These are phyloP conservation scores for Lasiommata megera DNA, from an alignment of 2,888 invertebrate genomes.

Conservation along the genomic window DNA sequence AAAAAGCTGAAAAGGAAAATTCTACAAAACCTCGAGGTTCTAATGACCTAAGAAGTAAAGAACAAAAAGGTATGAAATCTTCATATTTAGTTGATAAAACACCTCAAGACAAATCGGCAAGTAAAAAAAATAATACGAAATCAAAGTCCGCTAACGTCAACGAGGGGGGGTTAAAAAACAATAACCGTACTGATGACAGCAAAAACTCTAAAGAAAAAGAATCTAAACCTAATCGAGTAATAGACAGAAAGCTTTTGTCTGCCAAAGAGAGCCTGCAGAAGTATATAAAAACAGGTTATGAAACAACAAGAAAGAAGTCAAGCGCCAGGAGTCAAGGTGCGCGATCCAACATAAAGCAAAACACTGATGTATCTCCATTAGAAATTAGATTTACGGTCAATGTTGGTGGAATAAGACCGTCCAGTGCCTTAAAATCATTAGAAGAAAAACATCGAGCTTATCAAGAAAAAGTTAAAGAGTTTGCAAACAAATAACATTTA, in stretches of 20 bases:
- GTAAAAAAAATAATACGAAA: slow-evolving; percentile 41
- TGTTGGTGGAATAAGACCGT: slow-evolving; percentile 55
- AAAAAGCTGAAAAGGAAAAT: slow-evolving; percentile 41
- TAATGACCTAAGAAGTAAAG: slow-evolving; percentile 33
- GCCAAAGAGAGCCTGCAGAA: slow-evolving; percentile 23
- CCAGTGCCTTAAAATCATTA: slow-evolving; percentile 55
- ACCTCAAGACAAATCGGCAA: slow-evolving; percentile 37
- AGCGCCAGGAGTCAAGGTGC: slow-evolving; percentile 44
- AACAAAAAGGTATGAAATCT: slow-evolving; percentile 37
- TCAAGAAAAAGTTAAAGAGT: slow-evolving; percentile 65
- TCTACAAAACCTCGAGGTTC: slow-evolving; percentile 35
- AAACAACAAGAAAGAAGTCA: slow-evolving; percentile 41
- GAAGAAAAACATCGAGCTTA: slow-evolving; percentile 71
- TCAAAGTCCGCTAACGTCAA: slow-evolving; percentile 50
- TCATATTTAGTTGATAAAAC: slow-evolving; percentile 64
- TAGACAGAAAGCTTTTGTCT: slow-evolving; percentile 20
- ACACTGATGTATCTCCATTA: slow-evolving; percentile 47
- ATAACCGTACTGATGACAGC: slow-evolving; percentile 13
- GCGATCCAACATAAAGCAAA: slow-evolving; percentile 41
- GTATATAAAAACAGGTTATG: slow-evolving; percentile 7
- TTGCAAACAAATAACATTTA: slow-evolving; percentile 36
- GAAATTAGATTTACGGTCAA: slow-evolving; percentile 68
- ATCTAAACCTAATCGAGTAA: slow-evolving; percentile 22
- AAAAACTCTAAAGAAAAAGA: slow-evolving; percentile 26
- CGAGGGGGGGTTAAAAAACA: slow-evolving; percentile 35